A percentile compares a stretch with the other conserved stretches of the same genome.
phyloP scores from a whole-genome alignment of 2,888 invertebrate species.

The Plagodis dolabraria region DNA sequence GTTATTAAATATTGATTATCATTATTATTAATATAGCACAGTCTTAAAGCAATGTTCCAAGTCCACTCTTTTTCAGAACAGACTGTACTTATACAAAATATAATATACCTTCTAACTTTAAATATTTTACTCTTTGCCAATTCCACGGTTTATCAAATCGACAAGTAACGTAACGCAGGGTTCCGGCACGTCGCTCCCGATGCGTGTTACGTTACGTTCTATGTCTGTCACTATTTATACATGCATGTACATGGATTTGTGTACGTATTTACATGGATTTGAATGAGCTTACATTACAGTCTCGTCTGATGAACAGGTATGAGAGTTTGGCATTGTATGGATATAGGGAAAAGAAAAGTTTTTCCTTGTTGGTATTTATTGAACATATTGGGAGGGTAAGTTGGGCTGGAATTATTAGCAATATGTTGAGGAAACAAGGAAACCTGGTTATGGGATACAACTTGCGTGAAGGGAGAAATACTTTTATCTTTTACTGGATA shows the following conservation, averaged over 20 bases:
- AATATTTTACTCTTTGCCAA: constrained; percentile 18
- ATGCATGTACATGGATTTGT: constrained; percentile 5
- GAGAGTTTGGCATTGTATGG: constrained; percentile 1
- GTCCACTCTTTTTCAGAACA: no score
- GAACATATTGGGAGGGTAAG: constrained; percentile 6
- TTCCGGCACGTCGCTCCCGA: constrained; percentile 22
- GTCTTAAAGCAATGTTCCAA: no score
- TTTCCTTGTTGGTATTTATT: constrained; percentile 15
- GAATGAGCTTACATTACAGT: constrained; percentile 5
- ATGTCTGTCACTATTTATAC: constrained; percentile 15
- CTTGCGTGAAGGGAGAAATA: neutral
- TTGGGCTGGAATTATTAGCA: constrained; percentile 13
- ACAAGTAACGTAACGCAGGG: constrained; percentile 25
- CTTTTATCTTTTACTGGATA: neutral
- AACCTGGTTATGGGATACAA: neutral
- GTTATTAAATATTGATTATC: no score
- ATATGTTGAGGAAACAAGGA: constrained; percentile 5
- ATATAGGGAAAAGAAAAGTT: constrained; percentile 1
- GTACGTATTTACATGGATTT: constrained; percentile 15
- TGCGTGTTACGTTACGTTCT: constrained; percentile 3
- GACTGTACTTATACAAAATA: no score
- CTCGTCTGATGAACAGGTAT: constrained; percentile 12
- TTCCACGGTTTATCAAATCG: constrained; percentile 32
- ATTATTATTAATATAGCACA: no score
- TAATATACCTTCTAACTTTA: no score